These are phyloP conservation scores for Rhagologus leucostigma DNA, from an alignment of 2,113 vertebrate genomes.

Conservation along the genomic window DNA sequence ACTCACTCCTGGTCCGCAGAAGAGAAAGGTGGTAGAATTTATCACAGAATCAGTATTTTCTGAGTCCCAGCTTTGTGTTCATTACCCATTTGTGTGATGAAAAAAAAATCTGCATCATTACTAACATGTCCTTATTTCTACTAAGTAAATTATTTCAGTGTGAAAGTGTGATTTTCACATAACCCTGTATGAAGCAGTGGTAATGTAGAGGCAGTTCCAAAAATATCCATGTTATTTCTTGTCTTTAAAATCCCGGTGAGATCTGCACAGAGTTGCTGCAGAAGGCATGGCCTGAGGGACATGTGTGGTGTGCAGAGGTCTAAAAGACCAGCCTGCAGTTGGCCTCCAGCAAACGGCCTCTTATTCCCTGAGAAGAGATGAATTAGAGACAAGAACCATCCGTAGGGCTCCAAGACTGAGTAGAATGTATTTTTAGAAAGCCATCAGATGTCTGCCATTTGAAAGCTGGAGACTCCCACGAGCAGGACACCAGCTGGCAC, in stretches of 20 bases:
- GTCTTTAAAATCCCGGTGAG: neutral
- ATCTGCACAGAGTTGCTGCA: neutral
- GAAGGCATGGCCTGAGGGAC: neutral
- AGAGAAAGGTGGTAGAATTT: neutral
- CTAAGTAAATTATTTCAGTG: neutral
- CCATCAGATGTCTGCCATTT: neutral
- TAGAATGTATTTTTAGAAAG: neutral
- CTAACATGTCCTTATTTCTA: neutral
- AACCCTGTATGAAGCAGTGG: neutral
- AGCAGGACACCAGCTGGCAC: constrained; percentile 72
- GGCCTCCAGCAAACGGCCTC: neutral
- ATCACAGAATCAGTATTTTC: neutral
- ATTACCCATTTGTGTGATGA: neutral
- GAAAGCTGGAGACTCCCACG: constrained; percentile 73
- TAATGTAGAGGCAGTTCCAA: neutral
- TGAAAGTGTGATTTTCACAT: neutral
- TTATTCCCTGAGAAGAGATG: neutral
- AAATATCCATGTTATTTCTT: neutral
- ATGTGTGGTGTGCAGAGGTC: fast-evolving
- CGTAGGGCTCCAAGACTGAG: neutral
- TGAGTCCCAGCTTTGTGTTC: neutral
- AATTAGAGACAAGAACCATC: neutral
- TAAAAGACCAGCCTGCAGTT: neutral
- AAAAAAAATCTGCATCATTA: neutral
- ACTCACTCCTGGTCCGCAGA: neutral